Evolutionary conservation across 2,113 vertebrate species (phyloP), one percentile per base, ranked within the genome.

Genomic region (Paracyprichromis sp.): DNA sequence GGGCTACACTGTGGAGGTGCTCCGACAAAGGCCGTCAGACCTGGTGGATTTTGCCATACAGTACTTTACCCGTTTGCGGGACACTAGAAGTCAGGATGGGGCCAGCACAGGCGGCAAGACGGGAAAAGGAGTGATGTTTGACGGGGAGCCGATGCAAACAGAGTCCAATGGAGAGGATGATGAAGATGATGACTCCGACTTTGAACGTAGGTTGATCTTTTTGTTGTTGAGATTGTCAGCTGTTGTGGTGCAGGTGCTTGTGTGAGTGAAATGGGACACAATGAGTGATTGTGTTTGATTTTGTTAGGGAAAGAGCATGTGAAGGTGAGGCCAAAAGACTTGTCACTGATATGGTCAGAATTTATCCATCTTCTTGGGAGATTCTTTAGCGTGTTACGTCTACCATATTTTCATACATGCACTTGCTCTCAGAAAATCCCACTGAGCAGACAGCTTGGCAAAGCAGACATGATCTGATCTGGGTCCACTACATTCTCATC

Each of bases 1-100:
- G 96, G 98, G 98, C 88, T 99, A 98, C 95, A 99, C 98, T 11
- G 98, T 99, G 95, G 98, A 99, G 95, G 98, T 99, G 89, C 96
- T 99, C 91, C 97, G 98, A 94, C 97, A 97, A 93, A 97, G 97
- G 92, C 98, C 98, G 84, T 94, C 97, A 26, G 98, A 99, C 94
- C 97, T 99, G 84, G 96, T 99, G 91, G 97, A 97, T 79, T 99
- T 99, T 94, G 98, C 98, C n/a, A 96, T 98, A 86, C 97, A 98
- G 24, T 99, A 99, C 92, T 99, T 99, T 96, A 97, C 96, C 84
- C 97, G 98, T 89, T 96, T 99, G 94, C 95, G 97, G 90, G 97
- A 98, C 87, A 96, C 94, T 90, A 96, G 96, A 89, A 96, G 90
- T 92, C 97, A 96, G 92, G 97, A 97, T 94, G 96, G 94, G 63